Conservation (phyloP, 2,888 invertebrate species). For the Acrocera orbiculus region DNA sequence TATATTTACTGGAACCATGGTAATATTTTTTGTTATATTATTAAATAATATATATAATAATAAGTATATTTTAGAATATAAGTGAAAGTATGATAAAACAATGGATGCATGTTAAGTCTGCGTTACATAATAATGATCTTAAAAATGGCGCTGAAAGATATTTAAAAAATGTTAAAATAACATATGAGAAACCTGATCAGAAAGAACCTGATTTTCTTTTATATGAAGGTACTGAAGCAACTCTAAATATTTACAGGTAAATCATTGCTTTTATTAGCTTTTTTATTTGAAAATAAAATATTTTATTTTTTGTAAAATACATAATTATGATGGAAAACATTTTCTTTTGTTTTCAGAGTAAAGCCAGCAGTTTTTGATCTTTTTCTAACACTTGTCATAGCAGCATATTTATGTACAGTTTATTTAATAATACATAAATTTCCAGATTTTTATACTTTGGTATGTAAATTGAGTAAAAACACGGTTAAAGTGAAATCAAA, state of each 20-base stretch:
- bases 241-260: slow-evolving; percentile 75
- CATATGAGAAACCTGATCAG: slow-evolving; percentile 53
- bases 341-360: slow-evolving; percentile 47
- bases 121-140: slow-evolving; percentile 47
- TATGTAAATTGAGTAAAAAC: slow-evolving; percentile 33
- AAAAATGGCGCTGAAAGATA: slow-evolving; percentile 57
- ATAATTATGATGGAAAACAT: slow-evolving; percentile 4
- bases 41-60: slow-evolving; percentile 4
- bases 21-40: slow-evolving; percentile 24
- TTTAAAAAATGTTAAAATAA: slow-evolving; percentile 56
- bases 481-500: too few species aligned
- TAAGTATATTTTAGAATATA: slow-evolving; percentile 40
- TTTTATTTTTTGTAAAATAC: slow-evolving; percentile 1
- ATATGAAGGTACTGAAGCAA: slow-evolving; percentile 64
- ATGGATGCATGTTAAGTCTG: slow-evolving; percentile 57
- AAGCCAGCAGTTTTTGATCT: slow-evolving; percentile 97
- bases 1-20: slow-evolving; percentile 58
- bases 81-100: slow-evolving; percentile 52
- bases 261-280: not conserved
- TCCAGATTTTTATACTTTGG: slow-evolving; percentile 44
- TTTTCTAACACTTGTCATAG: slow-evolving; percentile 71
- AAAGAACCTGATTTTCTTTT: slow-evolving; percentile 87
- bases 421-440: slow-evolving; percentile 63
- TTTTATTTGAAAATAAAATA: not conserved
- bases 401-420: slow-evolving; percentile 66